Conservation (phyloP, 2,888 invertebrate genomes). For the Amiota communis region DNA sequence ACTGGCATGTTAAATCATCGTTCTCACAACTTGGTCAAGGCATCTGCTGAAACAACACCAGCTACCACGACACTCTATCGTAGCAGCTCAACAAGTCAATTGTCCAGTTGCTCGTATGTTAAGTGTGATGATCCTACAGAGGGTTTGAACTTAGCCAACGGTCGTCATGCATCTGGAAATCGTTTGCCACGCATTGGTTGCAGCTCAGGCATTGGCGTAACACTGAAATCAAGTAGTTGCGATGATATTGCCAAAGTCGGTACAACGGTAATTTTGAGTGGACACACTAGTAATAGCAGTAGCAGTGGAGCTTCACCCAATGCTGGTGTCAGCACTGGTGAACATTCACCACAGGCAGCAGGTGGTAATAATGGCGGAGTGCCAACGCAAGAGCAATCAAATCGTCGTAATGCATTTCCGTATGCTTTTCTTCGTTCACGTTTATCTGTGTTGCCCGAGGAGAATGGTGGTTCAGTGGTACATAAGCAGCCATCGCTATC, state of each 20-base stretch:
- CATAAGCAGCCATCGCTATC: constrained; percentile 60
- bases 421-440: constrained; percentile 85
- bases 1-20: constrained; percentile 81
- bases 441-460: constrained; percentile 84
- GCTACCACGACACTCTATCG: constrained; percentile 76
- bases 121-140: constrained; percentile 88
- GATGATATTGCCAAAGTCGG: constrained; percentile 81
- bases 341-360: not conserved
- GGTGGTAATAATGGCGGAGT: constrained; percentile 28
- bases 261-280: constrained; percentile 49
- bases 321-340: constrained; percentile 13
- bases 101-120: constrained; percentile 80
- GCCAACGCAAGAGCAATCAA: constrained; percentile 60
- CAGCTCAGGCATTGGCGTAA: constrained; percentile 60
- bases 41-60: constrained; percentile 63
- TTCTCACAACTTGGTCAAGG: constrained; percentile 70
- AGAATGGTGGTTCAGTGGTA: constrained; percentile 76
- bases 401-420: constrained; percentile 81
- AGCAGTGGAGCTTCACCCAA: constrained; percentile 54
- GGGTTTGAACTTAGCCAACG: constrained; percentile 77
- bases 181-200: constrained; percentile 46
- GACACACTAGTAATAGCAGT: constrained; percentile 51
- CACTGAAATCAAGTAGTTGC: constrained; percentile 80
- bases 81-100: constrained; percentile 84
- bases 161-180: constrained; percentile 36